Base-by-base conservation (phyloP, 2,888 invertebrate genomes). In the Thelaira solivaga region DNA sequence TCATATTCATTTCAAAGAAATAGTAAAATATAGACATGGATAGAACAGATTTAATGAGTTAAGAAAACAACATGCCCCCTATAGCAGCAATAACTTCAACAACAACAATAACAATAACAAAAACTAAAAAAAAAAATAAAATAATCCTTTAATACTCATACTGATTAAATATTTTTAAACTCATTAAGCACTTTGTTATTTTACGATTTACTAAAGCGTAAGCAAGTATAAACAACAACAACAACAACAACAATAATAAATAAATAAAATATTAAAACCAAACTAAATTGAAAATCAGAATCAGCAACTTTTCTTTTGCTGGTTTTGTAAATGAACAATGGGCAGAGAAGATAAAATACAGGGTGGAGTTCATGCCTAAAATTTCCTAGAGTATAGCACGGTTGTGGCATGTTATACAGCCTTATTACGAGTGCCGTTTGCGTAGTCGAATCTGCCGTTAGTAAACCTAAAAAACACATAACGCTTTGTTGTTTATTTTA, bases 121-220 rank as follows among this genome's bases (percentile, higher is more conserved):
- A 82, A 82, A 81, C 83, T 83, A 83, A 82, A 83, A 80, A 84
- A 59, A 57, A 71, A 80, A 64, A 57, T 72, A 77, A 75, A n/a
- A n/a, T n/a, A n/a, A n/a, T n/a, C n/a, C n/a, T n/a, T n/a, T n/a
- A n/a, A n/a, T n/a, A 69, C 80, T 64, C 51, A 77, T 59, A 68
- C 43, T 41, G 31, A 68, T 61, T 67, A 72, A 67, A 77, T 61
- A 76, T 69, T 73, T 80, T 59, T 65, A 39, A 73, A 65, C 76
- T 75, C 75, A 71, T 72, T 72, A 72, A 76, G 67, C 59, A 69
- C 41, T 76, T 61, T 69, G 59, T 65, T 64, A 47, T 16, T 64
- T 39, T 55, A 53, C 61, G 34, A 69, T 53, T 53, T 55, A 7
- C 34, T 45, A 62, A 71, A 71, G 61, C 29, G 49, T 34, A 57